Evolutionary conservation across 37 sponge, comb jelly and placozoan species (phyloP).

Genomic region (Aphrocallistes beatrix): DNA sequence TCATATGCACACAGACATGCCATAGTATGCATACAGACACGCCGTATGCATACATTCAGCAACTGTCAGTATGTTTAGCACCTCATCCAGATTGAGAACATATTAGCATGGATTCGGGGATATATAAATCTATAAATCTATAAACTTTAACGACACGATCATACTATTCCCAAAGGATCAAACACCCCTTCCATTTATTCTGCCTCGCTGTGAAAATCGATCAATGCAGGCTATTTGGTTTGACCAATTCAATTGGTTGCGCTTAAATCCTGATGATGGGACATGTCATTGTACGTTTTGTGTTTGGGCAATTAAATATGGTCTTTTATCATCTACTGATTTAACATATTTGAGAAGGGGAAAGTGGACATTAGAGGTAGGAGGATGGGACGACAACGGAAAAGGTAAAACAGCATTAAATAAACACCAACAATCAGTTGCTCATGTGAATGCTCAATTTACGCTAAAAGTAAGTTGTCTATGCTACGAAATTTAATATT

Average conservation of each 20-base stretch:
- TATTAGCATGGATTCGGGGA: too few relatives aligned
- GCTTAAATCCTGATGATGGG: too few relatives aligned
- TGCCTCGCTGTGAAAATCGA: constrained; percentile 7
- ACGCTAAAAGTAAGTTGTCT: constrained; percentile 17
- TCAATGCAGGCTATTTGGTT: constrained; percentile 15
- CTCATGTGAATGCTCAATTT: constrained; percentile 14
- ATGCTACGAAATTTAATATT: neutral
- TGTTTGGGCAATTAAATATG: constrained; percentile 10
- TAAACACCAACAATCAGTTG: neutral
- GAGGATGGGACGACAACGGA: neutral
- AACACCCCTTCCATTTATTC: neutral
- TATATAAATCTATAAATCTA: too few relatives aligned
- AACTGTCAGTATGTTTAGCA: too few relatives aligned
- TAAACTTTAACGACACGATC: neutral
- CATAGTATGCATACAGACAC: too few relatives aligned
- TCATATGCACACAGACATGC: too few relatives aligned
- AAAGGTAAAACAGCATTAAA: neutral
- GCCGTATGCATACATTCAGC: too few relatives aligned
- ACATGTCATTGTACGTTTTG: neutral
- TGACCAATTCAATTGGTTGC: too few relatives aligned
- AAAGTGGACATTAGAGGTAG: neutral
- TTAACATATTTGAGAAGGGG: constrained; percentile 18
- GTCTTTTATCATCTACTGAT: constrained; percentile 3
- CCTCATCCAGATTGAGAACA: too few relatives aligned
- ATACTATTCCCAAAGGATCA: neutral